Base-by-base conservation (phyloP, 1,140 invertebrate genomes). In the Euschistus heros region DNA sequence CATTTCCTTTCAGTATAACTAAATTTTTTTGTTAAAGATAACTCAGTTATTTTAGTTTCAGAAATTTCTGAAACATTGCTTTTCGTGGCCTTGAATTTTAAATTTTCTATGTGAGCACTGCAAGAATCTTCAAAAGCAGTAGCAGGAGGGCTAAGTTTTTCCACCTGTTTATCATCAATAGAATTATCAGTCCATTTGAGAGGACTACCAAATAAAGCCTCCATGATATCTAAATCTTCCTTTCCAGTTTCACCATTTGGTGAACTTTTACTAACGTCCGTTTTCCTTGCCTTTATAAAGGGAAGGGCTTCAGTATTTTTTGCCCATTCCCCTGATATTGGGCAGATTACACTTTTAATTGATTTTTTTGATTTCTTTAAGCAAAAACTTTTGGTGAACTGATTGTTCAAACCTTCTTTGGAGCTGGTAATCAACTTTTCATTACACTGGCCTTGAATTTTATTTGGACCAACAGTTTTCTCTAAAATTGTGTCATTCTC, bases 111-210 rank as follows among this genome's bases (percentile, higher is more conserved):
- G 13, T 42, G 50, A 30, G 62, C 52, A 44, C 62, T 61, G 27
- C 66, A 62, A 14, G 66, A 67, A 54, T 67, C 66, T 55, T 67
- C 66, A 64, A 47, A 67, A 14, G 59, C 62, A 15, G 62, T 27
- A 13, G 66, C 27, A 47, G 66, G 63, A 26, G 63, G 46, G 22
- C 42, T 61, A 42, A 59, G 22, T 57, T 57, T 57, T 17, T 20
- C 18, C 15, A 24, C 8, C 17, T 26, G 18, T 63, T 63, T 63
- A 18, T 63, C 62, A 59, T 60, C 64, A 26, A 30, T 27, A 3
- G 64, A 66, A 47, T 66, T 59, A 15, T 60, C 55, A 17, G 66
- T 24, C 66, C 62, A 64, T 67, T 67, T 67, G 1, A 61, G 6
- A 15, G 62, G 66, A 61, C 66, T 67, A 50, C 66, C 66, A 61